Conservation (phyloP, 2,113 vertebrate species). For the Arothron firmamentum region DNA sequence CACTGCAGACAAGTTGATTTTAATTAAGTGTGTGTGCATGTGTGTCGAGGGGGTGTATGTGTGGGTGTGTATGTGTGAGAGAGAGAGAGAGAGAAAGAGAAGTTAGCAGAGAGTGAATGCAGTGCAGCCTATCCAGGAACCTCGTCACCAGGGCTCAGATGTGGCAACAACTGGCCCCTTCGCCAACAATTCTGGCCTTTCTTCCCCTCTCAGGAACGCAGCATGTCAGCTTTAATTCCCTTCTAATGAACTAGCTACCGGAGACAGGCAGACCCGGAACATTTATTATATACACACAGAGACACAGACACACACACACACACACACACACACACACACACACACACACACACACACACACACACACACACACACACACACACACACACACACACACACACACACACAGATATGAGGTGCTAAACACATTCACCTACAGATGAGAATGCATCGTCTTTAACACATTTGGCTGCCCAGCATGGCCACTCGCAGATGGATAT, state of each 20-base stretch:
- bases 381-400: slow-evolving; percentile 1
- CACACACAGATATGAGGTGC: not conserved
- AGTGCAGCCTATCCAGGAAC: slow-evolving; percentile 60
- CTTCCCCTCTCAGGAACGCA: slow-evolving; percentile 57
- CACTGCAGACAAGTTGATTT: slow-evolving; percentile 43
- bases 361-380: slow-evolving; percentile 13
- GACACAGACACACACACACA: slow-evolving; percentile 12
- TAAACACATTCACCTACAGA: slow-evolving; percentile 5
- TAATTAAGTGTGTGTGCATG: slow-evolving; percentile 12
- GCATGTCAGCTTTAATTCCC: slow-evolving; percentile 65
- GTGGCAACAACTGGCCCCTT: slow-evolving; percentile 63
- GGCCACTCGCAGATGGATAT: slow-evolving; percentile 23
- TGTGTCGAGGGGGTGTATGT: slow-evolving; percentile 1
- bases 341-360: slow-evolving; percentile 1
- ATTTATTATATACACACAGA: slow-evolving; percentile 52
- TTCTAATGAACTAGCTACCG: slow-evolving; percentile 73
- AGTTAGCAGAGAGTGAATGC: slow-evolving; percentile 22
- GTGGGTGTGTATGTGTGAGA: slow-evolving; percentile 14
- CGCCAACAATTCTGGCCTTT: slow-evolving; percentile 61
- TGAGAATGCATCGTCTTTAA: slow-evolving; percentile 32
- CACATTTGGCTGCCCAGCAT: slow-evolving; percentile 28
- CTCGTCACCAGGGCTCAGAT: slow-evolving; percentile 50
- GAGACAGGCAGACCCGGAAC: slow-evolving; percentile 29
- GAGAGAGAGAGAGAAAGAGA: slow-evolving; percentile 6
- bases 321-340: not conserved